These are phyloP conservation scores for Orchesella cincta DNA, from an alignment of 1,140 invertebrate genomes.

Conservation along the genomic window DNA sequence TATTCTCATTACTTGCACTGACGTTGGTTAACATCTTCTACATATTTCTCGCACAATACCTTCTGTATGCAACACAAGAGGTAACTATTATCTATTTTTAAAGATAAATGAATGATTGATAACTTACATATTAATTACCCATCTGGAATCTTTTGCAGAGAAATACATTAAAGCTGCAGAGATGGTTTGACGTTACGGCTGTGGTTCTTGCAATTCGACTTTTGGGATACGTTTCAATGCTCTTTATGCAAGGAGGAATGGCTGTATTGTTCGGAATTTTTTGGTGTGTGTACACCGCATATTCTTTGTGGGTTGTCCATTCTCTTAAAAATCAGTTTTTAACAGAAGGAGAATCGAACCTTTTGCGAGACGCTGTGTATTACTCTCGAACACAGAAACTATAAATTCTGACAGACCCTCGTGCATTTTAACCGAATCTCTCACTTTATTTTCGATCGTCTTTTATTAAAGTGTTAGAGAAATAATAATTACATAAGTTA, in stretches of 20 bases:
- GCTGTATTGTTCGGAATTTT: neutral
- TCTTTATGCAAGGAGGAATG: neutral
- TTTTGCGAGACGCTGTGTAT: neutral
- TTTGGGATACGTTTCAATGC: neutral
- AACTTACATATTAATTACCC: neutral
- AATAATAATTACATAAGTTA: too few relatives aligned
- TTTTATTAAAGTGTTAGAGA: too few relatives aligned
- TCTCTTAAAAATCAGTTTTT: neutral
- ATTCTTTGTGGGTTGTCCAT: neutral
- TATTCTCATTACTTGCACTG: neutral
- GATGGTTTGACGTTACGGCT: neutral
- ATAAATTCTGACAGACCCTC: too few relatives aligned
- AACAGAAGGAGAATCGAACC: neutral
- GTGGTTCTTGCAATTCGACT: neutral
- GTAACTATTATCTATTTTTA: neutral
- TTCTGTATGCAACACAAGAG: slow-evolving; percentile 3
- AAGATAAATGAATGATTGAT: neutral
- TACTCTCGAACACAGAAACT: neutral
- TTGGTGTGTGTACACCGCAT: neutral
- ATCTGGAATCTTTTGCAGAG: neutral
- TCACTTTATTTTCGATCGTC: too few relatives aligned
- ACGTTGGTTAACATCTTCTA: neutral
- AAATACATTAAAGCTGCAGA: slow-evolving; percentile 3
- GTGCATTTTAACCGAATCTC: too few relatives aligned
- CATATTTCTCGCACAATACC: neutral